Evolutionary conservation across 2,888 invertebrate genomes (phyloP).

Genomic region (Phoenoteleia sp.): DNA sequence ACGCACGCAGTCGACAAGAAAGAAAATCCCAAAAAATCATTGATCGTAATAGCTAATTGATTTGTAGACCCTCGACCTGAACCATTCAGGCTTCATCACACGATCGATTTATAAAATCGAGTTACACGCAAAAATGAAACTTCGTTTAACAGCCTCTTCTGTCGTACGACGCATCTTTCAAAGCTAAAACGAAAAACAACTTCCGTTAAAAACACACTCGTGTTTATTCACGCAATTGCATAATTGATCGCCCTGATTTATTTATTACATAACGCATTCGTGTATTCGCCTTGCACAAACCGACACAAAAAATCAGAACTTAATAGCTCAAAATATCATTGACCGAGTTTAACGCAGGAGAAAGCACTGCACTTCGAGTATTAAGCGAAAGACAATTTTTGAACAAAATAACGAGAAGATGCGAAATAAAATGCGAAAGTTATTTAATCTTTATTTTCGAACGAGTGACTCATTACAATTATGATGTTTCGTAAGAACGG

Average conservation of each 20-base stretch:
- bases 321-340: slow-evolving; percentile 65
- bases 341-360: slow-evolving; percentile 67
- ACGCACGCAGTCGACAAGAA: neutral
- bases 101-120: slow-evolving; percentile 11
- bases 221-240: slow-evolving; percentile 9
- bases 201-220: slow-evolving; percentile 2
- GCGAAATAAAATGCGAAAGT: slow-evolving; percentile 21
- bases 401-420: neutral
- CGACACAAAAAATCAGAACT: slow-evolving; percentile 52
- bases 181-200: slow-evolving; percentile 6
- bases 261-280: slow-evolving; percentile 27
- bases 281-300: slow-evolving; percentile 15
- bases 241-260: slow-evolving; percentile 45
- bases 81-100: neutral
- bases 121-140: neutral
- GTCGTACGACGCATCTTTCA: no score
- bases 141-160: neutral
- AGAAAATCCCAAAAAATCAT: neutral
- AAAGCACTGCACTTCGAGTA: slow-evolving; percentile 62
- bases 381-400: slow-evolving; percentile 43
- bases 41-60: neutral
- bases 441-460: slow-evolving; percentile 42
- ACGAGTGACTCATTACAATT: slow-evolving; percentile 49
- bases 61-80: neutral
- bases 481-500: slow-evolving; percentile 18